A percentile compares a stretch with the other conserved stretches of the same genome.
Conservation (phyloP, 2,888 invertebrate species). For the Tachina lurida region DNA sequence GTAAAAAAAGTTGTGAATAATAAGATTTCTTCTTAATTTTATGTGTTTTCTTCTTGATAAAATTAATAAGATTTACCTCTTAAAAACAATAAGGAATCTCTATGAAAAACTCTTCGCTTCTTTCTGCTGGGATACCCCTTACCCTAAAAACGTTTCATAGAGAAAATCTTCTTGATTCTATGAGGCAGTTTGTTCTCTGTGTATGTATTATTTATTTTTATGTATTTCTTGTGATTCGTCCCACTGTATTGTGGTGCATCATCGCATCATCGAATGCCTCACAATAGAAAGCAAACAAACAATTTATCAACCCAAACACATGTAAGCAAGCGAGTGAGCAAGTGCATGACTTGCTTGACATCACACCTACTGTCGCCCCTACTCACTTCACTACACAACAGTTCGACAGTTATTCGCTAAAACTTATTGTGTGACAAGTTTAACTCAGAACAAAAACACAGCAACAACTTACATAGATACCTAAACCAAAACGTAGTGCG, state of each 20-base stretch:
- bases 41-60: too few species aligned
- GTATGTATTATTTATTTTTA: too few species aligned
- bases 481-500: neutral
- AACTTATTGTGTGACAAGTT: neutral
- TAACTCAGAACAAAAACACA: neutral
- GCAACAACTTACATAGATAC: neutral
- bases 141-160: too few species aligned
- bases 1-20: too few species aligned
- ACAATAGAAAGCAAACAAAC: neutral
- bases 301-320: slow-evolving; percentile 1
- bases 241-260: slow-evolving; percentile 6
- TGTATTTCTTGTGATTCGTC: neutral
- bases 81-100: too few species aligned
- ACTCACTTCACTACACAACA: neutral
- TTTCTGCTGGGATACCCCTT: too few species aligned
- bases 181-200: too few species aligned
- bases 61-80: too few species aligned
- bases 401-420: neutral
- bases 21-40: too few species aligned
- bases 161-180: too few species aligned
- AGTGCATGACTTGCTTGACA: slow-evolving; percentile 22
- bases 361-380: neutral
- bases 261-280: neutral
- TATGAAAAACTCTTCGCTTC: too few species aligned
- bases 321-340: neutral